Conservation (phyloP, 2,797 vertebrate genomes). For the Spondyliosoma cantharus region DNA sequence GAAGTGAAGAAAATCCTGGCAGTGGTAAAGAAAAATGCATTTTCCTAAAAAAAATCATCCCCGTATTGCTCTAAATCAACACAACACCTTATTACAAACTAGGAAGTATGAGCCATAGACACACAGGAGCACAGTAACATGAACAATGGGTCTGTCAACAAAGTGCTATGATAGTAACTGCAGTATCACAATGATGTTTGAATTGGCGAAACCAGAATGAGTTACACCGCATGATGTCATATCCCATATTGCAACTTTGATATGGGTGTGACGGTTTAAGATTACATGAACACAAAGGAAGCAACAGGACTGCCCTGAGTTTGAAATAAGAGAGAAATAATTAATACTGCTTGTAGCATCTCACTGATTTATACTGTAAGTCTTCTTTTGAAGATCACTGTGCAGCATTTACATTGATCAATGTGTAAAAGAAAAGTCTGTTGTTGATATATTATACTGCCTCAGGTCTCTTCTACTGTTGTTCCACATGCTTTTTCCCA, state of each 20-base stretch:
- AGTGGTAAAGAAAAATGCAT: neutral
- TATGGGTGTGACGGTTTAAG: conserved; percentile 24
- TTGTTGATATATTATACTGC: neutral
- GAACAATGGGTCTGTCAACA: conserved; percentile 13
- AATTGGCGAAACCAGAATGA: conserved; percentile 13
- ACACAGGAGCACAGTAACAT: neutral
- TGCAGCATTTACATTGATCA: neutral
- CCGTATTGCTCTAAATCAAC: neutral
- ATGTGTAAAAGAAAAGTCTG: conserved; percentile 3
- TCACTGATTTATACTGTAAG: conserved; percentile 1
- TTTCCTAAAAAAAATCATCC: neutral
- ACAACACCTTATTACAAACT: neutral
- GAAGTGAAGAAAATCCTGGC: conserved; percentile 19
- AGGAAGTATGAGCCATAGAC: neutral
- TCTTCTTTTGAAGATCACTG: neutral
- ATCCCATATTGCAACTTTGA: conserved; percentile 13
- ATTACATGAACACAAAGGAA: conserved; percentile 13
- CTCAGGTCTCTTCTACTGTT: conserved; percentile 3
- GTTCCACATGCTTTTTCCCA: neutral
- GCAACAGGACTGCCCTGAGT: neutral
- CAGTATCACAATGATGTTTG: conserved; percentile 22
- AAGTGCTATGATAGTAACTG: conserved; percentile 4
- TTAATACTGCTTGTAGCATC: neutral
- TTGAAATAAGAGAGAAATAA: neutral
- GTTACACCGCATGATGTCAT: conserved; percentile 20